Conservation (phyloP, 1,140 invertebrate genomes). For the Anagrus nilaparvatae region DNA sequence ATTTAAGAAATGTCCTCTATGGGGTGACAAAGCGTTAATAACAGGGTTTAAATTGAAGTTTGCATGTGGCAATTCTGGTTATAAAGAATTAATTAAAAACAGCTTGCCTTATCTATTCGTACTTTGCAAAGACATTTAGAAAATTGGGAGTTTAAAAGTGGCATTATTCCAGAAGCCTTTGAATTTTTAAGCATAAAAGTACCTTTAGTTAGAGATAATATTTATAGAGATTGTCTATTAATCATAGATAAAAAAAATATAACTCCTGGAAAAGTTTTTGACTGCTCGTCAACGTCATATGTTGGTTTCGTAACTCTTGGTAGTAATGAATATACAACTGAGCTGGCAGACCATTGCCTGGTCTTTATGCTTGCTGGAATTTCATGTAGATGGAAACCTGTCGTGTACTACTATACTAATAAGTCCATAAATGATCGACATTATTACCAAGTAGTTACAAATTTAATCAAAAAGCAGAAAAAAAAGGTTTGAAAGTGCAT, state of each 20-base stretch:
- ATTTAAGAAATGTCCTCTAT: too few species aligned
- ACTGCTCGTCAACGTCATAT: too few species aligned
- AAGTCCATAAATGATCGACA: too few species aligned
- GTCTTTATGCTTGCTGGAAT: too few species aligned
- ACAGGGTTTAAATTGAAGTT: constrained; percentile 11
- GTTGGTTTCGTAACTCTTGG: too few species aligned
- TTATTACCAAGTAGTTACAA: background rate
- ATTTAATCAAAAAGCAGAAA: background rate
- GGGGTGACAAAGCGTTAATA: constrained; percentile 12
- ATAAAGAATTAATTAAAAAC: constrained; percentile 12
- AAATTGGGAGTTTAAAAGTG: too few species aligned
- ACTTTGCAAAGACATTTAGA: too few species aligned
- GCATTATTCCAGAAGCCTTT: too few species aligned
- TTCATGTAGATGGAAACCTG: background rate
- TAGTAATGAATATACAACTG: too few species aligned
- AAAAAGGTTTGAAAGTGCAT: background rate
- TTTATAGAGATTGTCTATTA: constrained; percentile 12
- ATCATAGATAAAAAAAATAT: constrained; percentile 15
- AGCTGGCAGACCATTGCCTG: too few species aligned
- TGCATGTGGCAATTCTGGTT: constrained; percentile 12
- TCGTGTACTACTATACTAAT: too few species aligned
- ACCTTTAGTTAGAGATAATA: constrained; percentile 1
- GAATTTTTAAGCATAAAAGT: constrained; percentile 16
- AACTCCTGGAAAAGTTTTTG: background rate
- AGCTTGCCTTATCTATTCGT: constrained; percentile 9